These are phyloP conservation scores for Batillaria attramentaria DNA, from an alignment of 1,140 invertebrate genomes.

Conservation along the genomic window DNA sequence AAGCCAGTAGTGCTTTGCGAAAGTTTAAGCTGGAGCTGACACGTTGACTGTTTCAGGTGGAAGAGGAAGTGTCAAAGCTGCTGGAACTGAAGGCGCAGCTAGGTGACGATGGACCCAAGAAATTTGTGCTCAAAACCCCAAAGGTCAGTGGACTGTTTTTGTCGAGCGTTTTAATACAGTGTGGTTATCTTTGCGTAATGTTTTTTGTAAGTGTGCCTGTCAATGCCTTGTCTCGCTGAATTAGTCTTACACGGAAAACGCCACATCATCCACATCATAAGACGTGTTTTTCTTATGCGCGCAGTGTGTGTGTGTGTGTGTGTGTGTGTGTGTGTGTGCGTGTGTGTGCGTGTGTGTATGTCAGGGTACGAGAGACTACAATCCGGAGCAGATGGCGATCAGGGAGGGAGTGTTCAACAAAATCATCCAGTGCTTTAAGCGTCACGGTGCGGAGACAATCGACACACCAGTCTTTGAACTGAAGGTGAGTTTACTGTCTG, in stretches of 20 bases:
- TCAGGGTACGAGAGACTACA: conserved; percentile 95
- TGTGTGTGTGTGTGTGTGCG: neutral
- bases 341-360: conserved; percentile 11
- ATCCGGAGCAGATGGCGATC: conserved; percentile 94
- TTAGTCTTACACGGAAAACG: too few species aligned
- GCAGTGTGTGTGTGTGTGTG: neutral
- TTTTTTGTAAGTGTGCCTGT: neutral
- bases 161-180: neutral
- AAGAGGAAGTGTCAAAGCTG: conserved; percentile 86
- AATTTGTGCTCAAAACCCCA: conserved; percentile 90
- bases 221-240: neutral
- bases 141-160: conserved; percentile 69
- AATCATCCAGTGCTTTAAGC: conserved; percentile 93
- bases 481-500: conserved; percentile 83
- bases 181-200: neutral
- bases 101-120: conserved; percentile 76
- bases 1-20: too few species aligned
- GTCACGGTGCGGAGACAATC: conserved; percentile 98
- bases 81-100: conserved; percentile 85
- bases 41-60: conserved; percentile 77
- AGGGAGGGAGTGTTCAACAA: conserved; percentile 90
- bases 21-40: too few species aligned
- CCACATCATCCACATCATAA: too few species aligned
- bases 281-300: too few species aligned
- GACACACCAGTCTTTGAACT: conserved; percentile 99